Evolutionary conservation across 2,113 vertebrate species (phyloP), one percentile per base, ranked within the genome.

Genomic region (Oxyura jamaicensis): DNA sequence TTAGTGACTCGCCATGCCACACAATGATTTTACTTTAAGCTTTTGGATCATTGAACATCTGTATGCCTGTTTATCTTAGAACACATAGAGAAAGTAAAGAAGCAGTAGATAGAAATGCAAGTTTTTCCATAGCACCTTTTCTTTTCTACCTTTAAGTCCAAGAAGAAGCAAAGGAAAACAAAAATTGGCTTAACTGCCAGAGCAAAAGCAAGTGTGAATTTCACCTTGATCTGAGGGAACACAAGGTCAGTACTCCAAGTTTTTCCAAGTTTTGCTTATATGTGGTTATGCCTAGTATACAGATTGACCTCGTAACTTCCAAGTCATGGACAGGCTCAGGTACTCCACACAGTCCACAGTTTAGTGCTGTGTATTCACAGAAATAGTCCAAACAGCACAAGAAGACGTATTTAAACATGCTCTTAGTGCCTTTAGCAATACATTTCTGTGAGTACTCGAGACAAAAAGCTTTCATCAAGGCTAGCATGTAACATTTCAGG

Each of bases 271-370:
- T 8, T 31, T 6, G 3, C 25, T 52, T 66, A 31, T 20, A 62
- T 7, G 21, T 3, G 2, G 22, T 69, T 81, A 60, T 86, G 53
- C 5, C 56, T 53, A 46, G 63, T 7, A 5, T 9, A 46, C 1
- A 4, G 10, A 53, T 7, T 15, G 3, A 71, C 4, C 3, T 18
- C 12, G 16, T 23, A 72, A 69, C 3, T 73, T 42, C 29, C 29
- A 25, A 72, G 10, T 33, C 29, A 65, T 2, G 4, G 33, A 88
- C 1, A 83, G 10, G 29, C 13, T 76, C 0, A 0, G 3, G 7
- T 14, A 53, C 10, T 69, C n/a, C 44, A 56, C 15, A 13, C 0
- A 73, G 35, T 2, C 56, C 60, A 6, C 9, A 66, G 12, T 62
- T 80, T n/a, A 53, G 35, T 41, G 18, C 13, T 46, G 3, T 33